A percentile compares a stretch with the other conserved stretches of the same genome.
Evolutionary conservation across 1,140 invertebrate species (phyloP).

Genomic region (Ceratosolen solmsi): DNA sequence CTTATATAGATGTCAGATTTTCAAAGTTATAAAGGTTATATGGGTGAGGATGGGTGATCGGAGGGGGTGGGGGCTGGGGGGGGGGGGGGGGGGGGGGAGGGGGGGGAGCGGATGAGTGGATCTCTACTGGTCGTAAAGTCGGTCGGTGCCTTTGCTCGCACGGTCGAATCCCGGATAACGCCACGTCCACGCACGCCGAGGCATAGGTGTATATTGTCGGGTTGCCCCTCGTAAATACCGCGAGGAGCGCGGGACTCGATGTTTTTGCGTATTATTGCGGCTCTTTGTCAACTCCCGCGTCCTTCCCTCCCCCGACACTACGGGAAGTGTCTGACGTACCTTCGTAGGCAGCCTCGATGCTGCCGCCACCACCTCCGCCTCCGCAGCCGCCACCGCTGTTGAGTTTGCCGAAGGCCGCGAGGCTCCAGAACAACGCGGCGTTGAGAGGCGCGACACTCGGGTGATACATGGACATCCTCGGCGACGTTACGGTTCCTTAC

Average conservation of each 20-base stretch:
- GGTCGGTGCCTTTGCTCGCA: slow-evolving; percentile 47
- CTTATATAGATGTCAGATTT: slow-evolving; percentile 50
- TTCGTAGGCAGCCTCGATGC: slow-evolving; percentile 8
- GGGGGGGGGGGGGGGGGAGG: too few relatives aligned
- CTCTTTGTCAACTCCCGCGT: neutral
- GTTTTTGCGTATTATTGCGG: slow-evolving; percentile 28
- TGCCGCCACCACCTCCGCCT: neutral
- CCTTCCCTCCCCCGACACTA: neutral
- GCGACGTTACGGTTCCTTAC: neutral
- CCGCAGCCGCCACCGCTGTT: neutral
- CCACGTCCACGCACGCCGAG: neutral
- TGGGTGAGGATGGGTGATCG: too few relatives aligned
- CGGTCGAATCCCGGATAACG: neutral
- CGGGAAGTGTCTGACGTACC: slow-evolving; percentile 19
- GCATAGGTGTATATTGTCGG: neutral
- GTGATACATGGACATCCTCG: slow-evolving; percentile 42
- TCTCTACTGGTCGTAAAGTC: slow-evolving; percentile 49
- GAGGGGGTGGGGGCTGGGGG: too few relatives aligned
- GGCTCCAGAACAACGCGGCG: slow-evolving; percentile 48
- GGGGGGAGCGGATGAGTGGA: too few relatives aligned
- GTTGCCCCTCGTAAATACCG: slow-evolving; percentile 43
- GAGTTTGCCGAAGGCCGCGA: slow-evolving; percentile 46
- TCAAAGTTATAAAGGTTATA: slow-evolving; percentile 50
- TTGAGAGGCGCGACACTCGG: slow-evolving; percentile 33
- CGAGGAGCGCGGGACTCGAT: neutral